Base-by-base conservation (phyloP, 2,888 invertebrate genomes). In the Apoda limacodes region DNA sequence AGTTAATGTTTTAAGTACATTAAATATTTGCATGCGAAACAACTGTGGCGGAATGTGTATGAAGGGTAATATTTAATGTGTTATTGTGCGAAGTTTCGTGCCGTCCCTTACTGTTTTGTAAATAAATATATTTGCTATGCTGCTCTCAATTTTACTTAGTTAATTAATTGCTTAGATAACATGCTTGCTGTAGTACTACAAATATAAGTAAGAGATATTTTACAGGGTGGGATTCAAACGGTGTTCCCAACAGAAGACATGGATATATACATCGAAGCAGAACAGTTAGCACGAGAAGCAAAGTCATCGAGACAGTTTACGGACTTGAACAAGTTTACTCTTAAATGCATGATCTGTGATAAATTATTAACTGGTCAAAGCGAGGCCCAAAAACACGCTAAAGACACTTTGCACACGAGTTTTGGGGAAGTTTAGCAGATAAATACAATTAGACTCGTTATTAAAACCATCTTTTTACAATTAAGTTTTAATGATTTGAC, bases 261-360 rank as follows among this genome's bases (percentile, higher is more conserved):
- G 42, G 78, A 76, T 9, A 84, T 94, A 10, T 83, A 92, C 40
- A 75, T 83, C 30, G 90, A 93, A 67, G 97, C 96, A 0, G 86
- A 91, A 46, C 90, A 92, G 51, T 60, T 98, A 27, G 95, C 94
- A 0, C 82, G 84, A 31, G 95, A 96, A 72, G 95, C 95, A 0
- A 92, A 93, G 61, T 89, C 91, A 1, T 91, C 92, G 40, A 83
- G 92, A 38, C 95, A 96, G 67, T 97, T 88, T 63, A 97, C 96
- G 0, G 95, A 97, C 71, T 85, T 95, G 4, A 86, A 90, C 55
- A 92, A 90, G 54, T 95, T 96, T 52, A 88, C 89, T 0, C 69
- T 97, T 9, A 88, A 89, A 43, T 97, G 97, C 64, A 74, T 88
- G 55, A 83, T 88, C n/a, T 97, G 97, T 58, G 83, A 91, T 48